Evolutionary conservation across 2,888 invertebrate species (phyloP).

Genomic region (Seira ritae): DNA sequence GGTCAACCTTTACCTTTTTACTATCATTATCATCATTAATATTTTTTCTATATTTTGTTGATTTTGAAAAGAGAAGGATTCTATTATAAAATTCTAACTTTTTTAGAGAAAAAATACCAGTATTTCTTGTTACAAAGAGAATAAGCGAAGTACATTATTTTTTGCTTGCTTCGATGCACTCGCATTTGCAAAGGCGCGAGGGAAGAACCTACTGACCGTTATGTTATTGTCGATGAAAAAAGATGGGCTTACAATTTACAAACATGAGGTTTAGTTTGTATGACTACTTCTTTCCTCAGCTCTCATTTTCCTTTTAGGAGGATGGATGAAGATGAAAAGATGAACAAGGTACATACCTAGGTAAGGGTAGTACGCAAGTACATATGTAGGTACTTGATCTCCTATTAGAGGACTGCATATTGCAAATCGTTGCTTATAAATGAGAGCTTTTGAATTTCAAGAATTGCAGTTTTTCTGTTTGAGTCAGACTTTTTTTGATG

Average conservation of each 20-base stretch:
- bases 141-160: background rate
- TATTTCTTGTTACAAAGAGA: slow-evolving; percentile 50
- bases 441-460: slow-evolving; percentile 22
- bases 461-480: background rate
- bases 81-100: background rate
- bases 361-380: background rate
- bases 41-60: slow-evolving; percentile 28
- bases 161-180: slow-evolving; percentile 7
- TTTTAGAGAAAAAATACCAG: slow-evolving; percentile 33
- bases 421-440: no score
- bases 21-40: background rate
- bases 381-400: no score
- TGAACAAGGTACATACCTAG: background rate
- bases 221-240: slow-evolving; percentile 22
- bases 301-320: slow-evolving; percentile 11
- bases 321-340: background rate
- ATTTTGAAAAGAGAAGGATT: slow-evolving; percentile 43
- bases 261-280: background rate
- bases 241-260: background rate
- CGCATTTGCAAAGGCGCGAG: background rate
- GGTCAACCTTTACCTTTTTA: slow-evolving; percentile 1
- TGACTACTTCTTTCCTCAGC: background rate
- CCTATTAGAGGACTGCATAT: no score
- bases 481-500: slow-evolving; percentile 10
- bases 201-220: slow-evolving; percentile 56